Evolutionary conservation across 2,888 invertebrate genomes (phyloP).

Genomic region (Rhagium mordax): DNA sequence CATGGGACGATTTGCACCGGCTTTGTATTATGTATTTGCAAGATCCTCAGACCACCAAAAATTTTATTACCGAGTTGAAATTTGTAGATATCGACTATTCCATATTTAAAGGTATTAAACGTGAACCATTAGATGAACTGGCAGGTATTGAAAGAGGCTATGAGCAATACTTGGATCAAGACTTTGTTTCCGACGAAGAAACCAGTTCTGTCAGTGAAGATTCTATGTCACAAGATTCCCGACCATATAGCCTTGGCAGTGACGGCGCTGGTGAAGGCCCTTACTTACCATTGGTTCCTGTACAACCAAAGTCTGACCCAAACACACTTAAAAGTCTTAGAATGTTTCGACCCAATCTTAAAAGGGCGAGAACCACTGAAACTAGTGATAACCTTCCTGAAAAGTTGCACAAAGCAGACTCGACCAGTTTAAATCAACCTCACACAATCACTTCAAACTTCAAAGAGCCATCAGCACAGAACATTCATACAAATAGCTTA

Average conservation of each 20-base stretch:
- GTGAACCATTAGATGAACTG: conserved; percentile 72
- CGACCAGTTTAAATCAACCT: conserved; percentile 23
- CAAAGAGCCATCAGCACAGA: background rate
- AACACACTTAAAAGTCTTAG: conserved; percentile 72
- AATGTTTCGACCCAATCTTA: conserved; percentile 71
- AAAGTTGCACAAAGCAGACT: conserved; percentile 44
- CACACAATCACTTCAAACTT: background rate
- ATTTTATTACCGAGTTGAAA: conserved; percentile 81
- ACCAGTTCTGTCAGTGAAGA: conserved; percentile 67
- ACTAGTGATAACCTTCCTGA: conserved; percentile 34
- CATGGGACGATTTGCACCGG: conserved; percentile 74
- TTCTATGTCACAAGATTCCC: conserved; percentile 71
- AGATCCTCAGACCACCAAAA: conserved; percentile 75
- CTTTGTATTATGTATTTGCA: conserved; percentile 75
- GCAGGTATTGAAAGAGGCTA: conserved; percentile 65
- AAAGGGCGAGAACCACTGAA: conserved; percentile 55
- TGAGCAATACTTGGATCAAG: conserved; percentile 62
- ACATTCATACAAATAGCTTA: conserved; percentile 21
- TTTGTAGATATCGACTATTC: conserved; percentile 82
- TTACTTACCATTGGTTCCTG: conserved; percentile 49
- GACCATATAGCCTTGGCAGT: conserved; percentile 70
- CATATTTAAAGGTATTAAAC: conserved; percentile 73
- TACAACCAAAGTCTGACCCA: conserved; percentile 68
- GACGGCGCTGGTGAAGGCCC: conserved; percentile 65
- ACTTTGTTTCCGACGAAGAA: conserved; percentile 59